These are phyloP conservation scores for Pimpla rufipes DNA, from an alignment of 2,888 invertebrate species.

Conservation along the genomic window DNA sequence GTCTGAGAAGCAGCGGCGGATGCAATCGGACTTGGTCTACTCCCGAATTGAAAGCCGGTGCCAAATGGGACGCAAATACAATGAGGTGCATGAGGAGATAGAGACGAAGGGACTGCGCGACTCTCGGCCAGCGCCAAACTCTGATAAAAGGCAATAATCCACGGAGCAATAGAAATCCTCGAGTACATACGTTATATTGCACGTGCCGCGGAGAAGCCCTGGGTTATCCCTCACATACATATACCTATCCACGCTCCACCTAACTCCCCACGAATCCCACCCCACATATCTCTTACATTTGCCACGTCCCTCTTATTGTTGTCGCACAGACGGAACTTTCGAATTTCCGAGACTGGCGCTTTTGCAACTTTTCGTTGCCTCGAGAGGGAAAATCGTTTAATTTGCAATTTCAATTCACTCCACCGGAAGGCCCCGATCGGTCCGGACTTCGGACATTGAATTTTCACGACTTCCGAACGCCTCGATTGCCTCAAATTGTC, in stretches of 20 bases:
- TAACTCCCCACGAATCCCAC: neutral
- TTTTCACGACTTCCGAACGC: neutral
- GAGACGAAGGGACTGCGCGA: slow-evolving; percentile 54
- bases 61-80: slow-evolving; percentile 82
- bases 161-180: slow-evolving; percentile 76
- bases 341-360: slow-evolving; percentile 9
- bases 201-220: slow-evolving; percentile 56
- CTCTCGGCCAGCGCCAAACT: slow-evolving; percentile 78
- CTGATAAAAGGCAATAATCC: slow-evolving; percentile 82
- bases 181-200: slow-evolving; percentile 61
- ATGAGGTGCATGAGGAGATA: slow-evolving; percentile 69
- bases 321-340: neutral
- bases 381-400: neutral
- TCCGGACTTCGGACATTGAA: no score
- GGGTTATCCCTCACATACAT: slow-evolving; percentile 32
- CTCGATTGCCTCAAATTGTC: neutral
- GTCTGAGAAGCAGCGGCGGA: slow-evolving; percentile 75
- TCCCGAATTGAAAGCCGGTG: slow-evolving; percentile 79
- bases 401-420: no score
- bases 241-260: neutral
- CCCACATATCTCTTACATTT: slow-evolving; percentile 4
- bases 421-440: no score
- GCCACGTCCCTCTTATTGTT: slow-evolving; percentile 14
- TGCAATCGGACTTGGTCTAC: slow-evolving; percentile 71
- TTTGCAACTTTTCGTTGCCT: slow-evolving; percentile 15